Percentiles rank a stretch among this genome's conserved stretches.
Evolutionary conservation across 2,113 vertebrate genomes (phyloP).

Genomic region (Stomatorhinus ivindoensis): DNA sequence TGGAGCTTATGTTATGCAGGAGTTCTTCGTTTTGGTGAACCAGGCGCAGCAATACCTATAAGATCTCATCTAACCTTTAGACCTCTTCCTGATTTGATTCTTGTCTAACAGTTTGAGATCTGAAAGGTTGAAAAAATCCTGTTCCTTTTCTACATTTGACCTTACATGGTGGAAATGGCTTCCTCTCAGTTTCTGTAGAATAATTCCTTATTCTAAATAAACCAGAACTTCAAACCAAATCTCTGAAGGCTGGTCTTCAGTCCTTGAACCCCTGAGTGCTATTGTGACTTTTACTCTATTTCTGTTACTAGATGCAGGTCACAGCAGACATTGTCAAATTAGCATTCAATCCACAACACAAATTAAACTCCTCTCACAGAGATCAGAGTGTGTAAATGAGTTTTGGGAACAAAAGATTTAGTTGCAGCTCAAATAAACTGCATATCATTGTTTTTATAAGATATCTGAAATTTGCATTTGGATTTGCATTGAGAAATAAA

Average conservation of each 20-base stretch:
- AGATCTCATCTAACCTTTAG: background rate
- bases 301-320: background rate
- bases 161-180: background rate
- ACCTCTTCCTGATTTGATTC: background rate
- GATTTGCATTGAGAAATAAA: background rate
- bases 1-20: background rate
- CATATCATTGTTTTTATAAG: background rate
- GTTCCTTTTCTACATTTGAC: background rate
- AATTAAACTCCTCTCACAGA: background rate
- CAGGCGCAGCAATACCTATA: background rate
- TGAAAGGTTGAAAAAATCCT: background rate
- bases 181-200: background rate
- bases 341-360: background rate
- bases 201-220: background rate
- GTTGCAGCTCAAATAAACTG: background rate
- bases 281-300: background rate
- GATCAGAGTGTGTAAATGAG: background rate
- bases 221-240: background rate
- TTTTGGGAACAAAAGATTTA: background rate
- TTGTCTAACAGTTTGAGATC: background rate
- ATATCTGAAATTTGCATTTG: background rate
- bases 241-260: background rate
- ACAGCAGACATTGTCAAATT: background rate
- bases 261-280: background rate
- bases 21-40: background rate